Conservation (phyloP, 2,888 invertebrate genomes). For the Laspeyria flexula region DNA sequence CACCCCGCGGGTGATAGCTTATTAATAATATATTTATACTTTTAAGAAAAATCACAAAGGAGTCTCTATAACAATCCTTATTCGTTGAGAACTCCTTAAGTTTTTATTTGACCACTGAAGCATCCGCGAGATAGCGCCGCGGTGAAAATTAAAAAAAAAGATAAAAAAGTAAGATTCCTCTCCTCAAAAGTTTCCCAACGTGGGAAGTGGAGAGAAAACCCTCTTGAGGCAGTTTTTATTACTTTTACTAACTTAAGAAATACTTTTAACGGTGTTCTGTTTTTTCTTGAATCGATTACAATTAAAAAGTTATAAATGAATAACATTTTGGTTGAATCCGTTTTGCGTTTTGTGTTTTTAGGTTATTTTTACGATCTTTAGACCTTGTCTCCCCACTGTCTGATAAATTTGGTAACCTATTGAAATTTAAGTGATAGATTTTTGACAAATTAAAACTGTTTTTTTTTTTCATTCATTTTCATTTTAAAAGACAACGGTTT, state of each 20-base stretch:
- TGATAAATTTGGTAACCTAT: too few relatives aligned
- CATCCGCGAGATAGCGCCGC: conserved; percentile 84
- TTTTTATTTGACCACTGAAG: conserved; percentile 87
- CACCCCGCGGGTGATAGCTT: too few relatives aligned
- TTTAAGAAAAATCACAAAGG: background rate
- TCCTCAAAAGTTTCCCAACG: conserved; percentile 53
- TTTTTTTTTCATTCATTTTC: too few relatives aligned
- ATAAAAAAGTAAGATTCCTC: conserved; percentile 62
- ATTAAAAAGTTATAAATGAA: conserved; percentile 48
- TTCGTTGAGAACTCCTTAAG: conserved; percentile 80
- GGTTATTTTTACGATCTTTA: background rate
- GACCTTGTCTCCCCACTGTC: too few relatives aligned
- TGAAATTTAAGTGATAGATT: too few relatives aligned
- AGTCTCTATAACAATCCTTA: conserved; percentile 46
- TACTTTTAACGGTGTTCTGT: conserved; percentile 40
- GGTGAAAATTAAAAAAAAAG: conserved; percentile 81
- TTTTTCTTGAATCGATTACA: conserved; percentile 52
- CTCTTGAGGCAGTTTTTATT: conserved; percentile 51
- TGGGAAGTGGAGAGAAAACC: conserved; percentile 39
- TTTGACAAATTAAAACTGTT: too few relatives aligned
- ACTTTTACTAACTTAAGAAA: conserved; percentile 48
- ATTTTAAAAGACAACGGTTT: too few relatives aligned
- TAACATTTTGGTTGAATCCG: conserved; percentile 25
- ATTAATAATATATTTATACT: background rate
- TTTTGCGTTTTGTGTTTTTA: conserved; percentile 2